Evolutionary conservation across 2,113 vertebrate species (phyloP).

Genomic region (Chaenogobius annularis): DNA sequence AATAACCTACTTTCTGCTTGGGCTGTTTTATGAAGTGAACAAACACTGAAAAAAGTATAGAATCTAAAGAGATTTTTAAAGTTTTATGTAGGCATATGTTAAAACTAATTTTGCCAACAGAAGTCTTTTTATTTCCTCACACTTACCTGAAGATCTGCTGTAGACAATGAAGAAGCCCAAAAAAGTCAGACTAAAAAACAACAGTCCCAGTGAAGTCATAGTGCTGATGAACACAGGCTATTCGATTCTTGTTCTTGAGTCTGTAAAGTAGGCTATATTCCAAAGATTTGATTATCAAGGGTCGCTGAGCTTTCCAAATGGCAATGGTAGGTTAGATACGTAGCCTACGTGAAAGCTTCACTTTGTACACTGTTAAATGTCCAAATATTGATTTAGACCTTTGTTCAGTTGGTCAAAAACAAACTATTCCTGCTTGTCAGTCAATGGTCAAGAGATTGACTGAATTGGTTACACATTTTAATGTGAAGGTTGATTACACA

Average conservation of each 20-base stretch:
- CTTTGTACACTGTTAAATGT: conserved; percentile 38
- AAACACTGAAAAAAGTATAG: neutral
- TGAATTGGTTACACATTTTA: neutral
- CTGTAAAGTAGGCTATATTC: neutral
- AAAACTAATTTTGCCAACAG: neutral
- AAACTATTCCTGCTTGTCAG: neutral
- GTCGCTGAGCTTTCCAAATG: neutral
- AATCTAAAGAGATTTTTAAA: neutral
- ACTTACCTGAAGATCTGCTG: conserved; percentile 53
- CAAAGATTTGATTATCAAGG: neutral
- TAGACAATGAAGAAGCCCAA: conserved; percentile 25
- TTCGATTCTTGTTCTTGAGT: too few species aligned
- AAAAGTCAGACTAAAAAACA: conserved; percentile 31
- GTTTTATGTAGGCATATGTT: neutral
- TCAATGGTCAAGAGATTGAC: neutral
- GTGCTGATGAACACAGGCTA: conserved; percentile 1
- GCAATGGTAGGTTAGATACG: conserved; percentile 16
- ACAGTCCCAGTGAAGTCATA: conserved; percentile 44
- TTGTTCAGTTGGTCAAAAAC: conserved; percentile 30
- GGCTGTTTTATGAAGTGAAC: neutral
- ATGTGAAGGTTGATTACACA: neutral
- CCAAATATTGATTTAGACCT: conserved; percentile 60
- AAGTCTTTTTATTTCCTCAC: neutral
- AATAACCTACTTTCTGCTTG: neutral
- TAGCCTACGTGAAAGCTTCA: conserved; percentile 26